Evolutionary conservation across 2,113 vertebrate species (phyloP), one percentile per base, ranked within the genome.

Genomic region (Nyctibius bracteatus): DNA sequence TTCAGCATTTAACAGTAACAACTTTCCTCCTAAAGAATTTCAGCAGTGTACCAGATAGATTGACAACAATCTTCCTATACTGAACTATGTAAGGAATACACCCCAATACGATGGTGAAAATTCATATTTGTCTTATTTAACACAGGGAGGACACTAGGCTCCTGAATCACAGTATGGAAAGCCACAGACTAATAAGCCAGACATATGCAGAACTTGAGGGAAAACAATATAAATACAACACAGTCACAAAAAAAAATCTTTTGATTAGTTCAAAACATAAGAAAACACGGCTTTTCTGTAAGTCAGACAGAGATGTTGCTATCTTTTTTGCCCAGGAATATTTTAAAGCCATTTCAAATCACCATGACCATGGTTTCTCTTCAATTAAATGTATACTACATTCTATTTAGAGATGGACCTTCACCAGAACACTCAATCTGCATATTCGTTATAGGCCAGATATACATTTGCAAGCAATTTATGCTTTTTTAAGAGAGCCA

Each of bases 351-450:
- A 77, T 71, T 72, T 93, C 92, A 81, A 77, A 81, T 62, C 39
- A 87, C 31, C 51, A 54, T 46, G 30, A 61, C 7, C 4, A 2
- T 8, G 8, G 0, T n/a, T 90, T 68, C 81, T 46, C 57, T 84
- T 72, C 57, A 59, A 28, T 49, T 77, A 93, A 43, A 91, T 17
- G 25, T 8, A 33, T 10, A 41, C 6, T 37, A 8, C 5, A 21
- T 49, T 84, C 77, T 68, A 27, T 33, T 82, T 74, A 91, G 91
- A 96, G 95, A 96, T 91, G 94, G 91, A 92, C 94, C 90, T 93
- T 92, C 81, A 94, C 75, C 67, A 90, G 86, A 96, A 86, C 91
- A 81, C 78, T 90, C 89, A 81, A 95, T 88, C 91, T 95, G 87
- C 43, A 35, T 47, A 89, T 88, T 85, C 7, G 0, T 73, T 47